Evolutionary conservation across 2,888 invertebrate species (phyloP), one percentile per base, ranked within the genome.

Genomic region (Parnassius apollo): DNA sequence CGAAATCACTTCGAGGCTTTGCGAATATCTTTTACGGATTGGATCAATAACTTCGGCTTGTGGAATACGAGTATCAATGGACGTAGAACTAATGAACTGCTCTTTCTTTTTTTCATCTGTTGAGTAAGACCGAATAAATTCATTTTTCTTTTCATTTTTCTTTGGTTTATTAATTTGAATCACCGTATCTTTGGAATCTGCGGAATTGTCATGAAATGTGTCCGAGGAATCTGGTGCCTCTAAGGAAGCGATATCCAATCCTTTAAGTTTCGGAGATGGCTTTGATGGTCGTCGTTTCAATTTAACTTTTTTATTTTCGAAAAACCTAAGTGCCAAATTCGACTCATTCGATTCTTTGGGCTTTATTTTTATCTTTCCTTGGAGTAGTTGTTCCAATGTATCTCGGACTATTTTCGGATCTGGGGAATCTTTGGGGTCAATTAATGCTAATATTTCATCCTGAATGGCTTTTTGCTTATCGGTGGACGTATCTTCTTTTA

Each of bases 351-450:
- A 46, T 59, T 78, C 75, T 25, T 69, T 70, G 3, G 68, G 57
- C 35, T 77, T 78, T 1, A 81, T 66, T 58, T 69, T 82, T 0
- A 76, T 76, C 52, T 77, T 85, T 2, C 88, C 89, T 68, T 84
- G 82, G 0, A 90, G 76, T 0, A 89, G 71, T 46, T 83, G 81
- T 0, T 81, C 77, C 42, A 90, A 65, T 0, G 90, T 86, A 8
- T 83, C 75, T 25, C 86, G 74, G 0, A 88, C 66, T 11, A 81
- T 66, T 35, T 66, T 68, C 0, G 87, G 87, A 65, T 88, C 85
- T 0, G 88, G 85, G 0, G 88, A 76, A 46, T 88, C 88, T 0
- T 88, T 87, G 0, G 85, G 83, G 44, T 88, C 86, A 3, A 90
- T 68, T 1, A 91, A 65, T 0, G 86, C 85, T 10, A 89, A 71